These are phyloP conservation scores for Mimas tiliae DNA, from an alignment of 2,888 invertebrate species.

Conservation along the genomic window DNA sequence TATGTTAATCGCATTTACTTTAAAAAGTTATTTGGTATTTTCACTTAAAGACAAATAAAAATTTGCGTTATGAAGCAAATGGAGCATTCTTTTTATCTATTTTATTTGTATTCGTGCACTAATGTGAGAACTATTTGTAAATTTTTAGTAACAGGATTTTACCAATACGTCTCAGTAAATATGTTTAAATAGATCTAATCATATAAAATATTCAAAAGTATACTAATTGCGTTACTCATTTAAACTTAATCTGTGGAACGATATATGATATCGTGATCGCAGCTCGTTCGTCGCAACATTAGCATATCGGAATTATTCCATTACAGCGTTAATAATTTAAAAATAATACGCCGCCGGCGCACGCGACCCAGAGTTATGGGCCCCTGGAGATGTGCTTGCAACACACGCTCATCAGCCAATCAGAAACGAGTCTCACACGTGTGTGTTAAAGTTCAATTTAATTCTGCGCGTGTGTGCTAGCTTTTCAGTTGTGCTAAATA, in stretches of 20 bases:
- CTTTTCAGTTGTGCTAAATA: slow-evolving; percentile 52
- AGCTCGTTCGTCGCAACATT: slow-evolving; percentile 70
- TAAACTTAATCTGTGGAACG: slow-evolving; percentile 41
- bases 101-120: too few species aligned
- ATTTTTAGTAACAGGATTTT: too few species aligned
- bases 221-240: slow-evolving; percentile 19
- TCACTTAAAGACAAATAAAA: too few species aligned
- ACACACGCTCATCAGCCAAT: slow-evolving; percentile 37
- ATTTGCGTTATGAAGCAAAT: too few species aligned
- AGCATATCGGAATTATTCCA: slow-evolving; percentile 81
- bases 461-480: slow-evolving; percentile 48
- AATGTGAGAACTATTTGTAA: too few species aligned
- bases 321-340: slow-evolving; percentile 81
- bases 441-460: slow-evolving; percentile 38
- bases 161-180: neutral
- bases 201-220: neutral
- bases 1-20: too few species aligned
- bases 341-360: slow-evolving; percentile 74
- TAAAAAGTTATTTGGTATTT: too few species aligned
- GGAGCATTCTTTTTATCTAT: too few species aligned
- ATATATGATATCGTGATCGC: slow-evolving; percentile 70
- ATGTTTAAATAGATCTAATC: neutral
- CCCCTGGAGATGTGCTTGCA: slow-evolving; percentile 69
- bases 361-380: slow-evolving; percentile 76
- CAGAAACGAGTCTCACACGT: slow-evolving; percentile 38